A percentile compares a stretch with the other conserved stretches of the same genome.
These are phyloP conservation scores for Brachionus asplanchnoidis DNA, from an alignment of 1,140 invertebrate species.

Conservation along the genomic window DNA sequence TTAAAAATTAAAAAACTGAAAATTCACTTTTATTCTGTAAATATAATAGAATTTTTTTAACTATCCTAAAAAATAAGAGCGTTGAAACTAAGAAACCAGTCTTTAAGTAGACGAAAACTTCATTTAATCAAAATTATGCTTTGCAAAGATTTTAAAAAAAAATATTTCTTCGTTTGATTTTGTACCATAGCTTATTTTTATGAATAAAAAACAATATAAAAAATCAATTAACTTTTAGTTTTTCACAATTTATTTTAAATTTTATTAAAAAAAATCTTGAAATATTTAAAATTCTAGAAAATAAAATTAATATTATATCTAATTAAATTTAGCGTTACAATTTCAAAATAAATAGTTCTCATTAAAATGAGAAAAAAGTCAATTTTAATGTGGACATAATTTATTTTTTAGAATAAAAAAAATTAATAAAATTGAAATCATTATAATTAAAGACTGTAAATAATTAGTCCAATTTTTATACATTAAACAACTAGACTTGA, in stretches of 20 bases:
- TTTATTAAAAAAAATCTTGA: not conserved
- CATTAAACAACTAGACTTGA: conserved; percentile 13
- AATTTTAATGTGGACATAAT: not conserved
- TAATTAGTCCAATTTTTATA: not conserved
- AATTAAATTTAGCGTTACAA: too few species aligned
- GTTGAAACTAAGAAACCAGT: too few species aligned
- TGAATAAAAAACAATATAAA: not conserved
- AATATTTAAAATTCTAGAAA: not conserved
- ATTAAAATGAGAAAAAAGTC: not conserved
- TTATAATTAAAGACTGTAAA: not conserved
- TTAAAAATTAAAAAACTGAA: too few species aligned
- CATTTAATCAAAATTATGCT: too few species aligned
- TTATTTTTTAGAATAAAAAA: not conserved
- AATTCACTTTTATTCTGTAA: too few species aligned
- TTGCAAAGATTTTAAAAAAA: too few species aligned
- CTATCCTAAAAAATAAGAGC: too few species aligned
- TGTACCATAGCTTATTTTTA: too few species aligned
- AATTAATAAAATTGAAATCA: not conserved
- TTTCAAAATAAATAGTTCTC: not conserved
- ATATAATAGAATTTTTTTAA: too few species aligned
- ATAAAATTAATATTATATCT: too few species aligned
- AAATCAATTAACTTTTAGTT: not conserved
- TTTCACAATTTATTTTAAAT: not conserved
- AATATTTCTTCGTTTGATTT: too few species aligned
- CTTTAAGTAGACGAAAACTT: too few species aligned